Evolutionary conservation across 2,797 vertebrate genomes (phyloP).

Genomic region (Hippopotamyrus pictus): DNA sequence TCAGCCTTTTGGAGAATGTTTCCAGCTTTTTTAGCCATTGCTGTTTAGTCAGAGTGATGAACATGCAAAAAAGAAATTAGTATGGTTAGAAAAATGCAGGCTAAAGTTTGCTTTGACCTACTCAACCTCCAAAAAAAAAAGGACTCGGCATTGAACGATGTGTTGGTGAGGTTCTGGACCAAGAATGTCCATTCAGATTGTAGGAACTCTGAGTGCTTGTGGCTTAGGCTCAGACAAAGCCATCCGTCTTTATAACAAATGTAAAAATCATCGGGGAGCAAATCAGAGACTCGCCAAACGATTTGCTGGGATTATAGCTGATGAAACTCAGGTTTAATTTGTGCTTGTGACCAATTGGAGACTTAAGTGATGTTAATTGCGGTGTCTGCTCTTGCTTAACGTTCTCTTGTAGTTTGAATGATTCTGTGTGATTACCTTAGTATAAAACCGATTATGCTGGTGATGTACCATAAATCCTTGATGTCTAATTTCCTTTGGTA

Average conservation of each 20-base stretch:
- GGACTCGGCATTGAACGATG: not conserved
- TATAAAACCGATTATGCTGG: not conserved
- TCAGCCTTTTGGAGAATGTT: conserved; percentile 19
- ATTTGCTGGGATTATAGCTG: not conserved
- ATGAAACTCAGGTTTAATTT: not conserved
- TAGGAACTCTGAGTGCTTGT: conserved; percentile 8
- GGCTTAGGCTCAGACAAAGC: not conserved
- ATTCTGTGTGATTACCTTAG: not conserved
- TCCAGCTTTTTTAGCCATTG: conserved; percentile 12
- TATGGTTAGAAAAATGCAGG: conserved; percentile 16
- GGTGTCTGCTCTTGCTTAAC: not conserved
- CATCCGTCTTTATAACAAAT: not conserved
- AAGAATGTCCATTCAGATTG: conserved; percentile 10
- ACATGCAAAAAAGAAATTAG: conserved; percentile 30
- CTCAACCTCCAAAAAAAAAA: not conserved
- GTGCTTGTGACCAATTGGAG: not conserved
- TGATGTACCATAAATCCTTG: not conserved
- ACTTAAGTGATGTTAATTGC: not conserved
- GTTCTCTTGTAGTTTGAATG: not conserved
- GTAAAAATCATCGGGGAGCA: not conserved
- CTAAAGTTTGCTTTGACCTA: not conserved
- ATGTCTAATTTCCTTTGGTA: not conserved
- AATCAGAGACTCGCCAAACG: not conserved
- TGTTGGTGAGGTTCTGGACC: conserved; percentile 18
- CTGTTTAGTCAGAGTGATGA: conserved; percentile 24